Base-by-base conservation (phyloP, 2,113 vertebrate species). In the Eulemur rufifrons region DNA sequence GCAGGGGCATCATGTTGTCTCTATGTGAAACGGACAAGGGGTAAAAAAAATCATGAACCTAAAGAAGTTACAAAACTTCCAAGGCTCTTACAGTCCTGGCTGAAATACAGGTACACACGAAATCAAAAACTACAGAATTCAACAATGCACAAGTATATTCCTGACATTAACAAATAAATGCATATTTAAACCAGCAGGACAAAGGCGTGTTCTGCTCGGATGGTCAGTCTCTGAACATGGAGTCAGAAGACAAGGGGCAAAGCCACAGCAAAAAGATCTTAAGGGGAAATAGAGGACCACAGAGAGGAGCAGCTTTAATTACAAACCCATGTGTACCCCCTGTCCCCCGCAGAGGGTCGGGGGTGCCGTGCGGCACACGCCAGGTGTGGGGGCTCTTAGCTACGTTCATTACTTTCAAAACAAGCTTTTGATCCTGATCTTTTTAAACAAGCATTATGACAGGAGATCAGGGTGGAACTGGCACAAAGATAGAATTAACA, bases 101-200 rank as follows among this genome's bases (percentile, higher is more conserved):
- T 39, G 37, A n/a, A 56, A 34, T 0, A 14, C 20, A n/a, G 1
- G 10, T 29, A 34, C 4, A 21, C 1, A 6, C 8, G 50, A 76
- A 63, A 37, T 6, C 21, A 59, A 69, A 74, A 56, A 50, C 77
- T 66, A 25, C 0, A 23, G 78, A 56, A 47, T 7, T 25, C 82
- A 27, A 0, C 1, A 52, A 2, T 23, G 11, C 14, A 5, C 42
- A 32, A 32, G 10, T 17, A 21, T 74, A 39, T 39, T 77, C n/a
- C 23, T 42, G 42, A 39, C 47, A 8, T 11, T 11, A 39, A 39
- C 39, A 34, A 17, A 25, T 3, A 21, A 6, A n/a, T 2, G 6
- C 45, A 4, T 25, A 13, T 3, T 25, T 45, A 61, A 42, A 9
- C 27, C 2, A 59, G n/a, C 10, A 15, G 86, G 23, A 64, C 59